These are phyloP conservation scores for Eilema sororculum DNA, from an alignment of 2,888 invertebrate genomes.

Conservation along the genomic window DNA sequence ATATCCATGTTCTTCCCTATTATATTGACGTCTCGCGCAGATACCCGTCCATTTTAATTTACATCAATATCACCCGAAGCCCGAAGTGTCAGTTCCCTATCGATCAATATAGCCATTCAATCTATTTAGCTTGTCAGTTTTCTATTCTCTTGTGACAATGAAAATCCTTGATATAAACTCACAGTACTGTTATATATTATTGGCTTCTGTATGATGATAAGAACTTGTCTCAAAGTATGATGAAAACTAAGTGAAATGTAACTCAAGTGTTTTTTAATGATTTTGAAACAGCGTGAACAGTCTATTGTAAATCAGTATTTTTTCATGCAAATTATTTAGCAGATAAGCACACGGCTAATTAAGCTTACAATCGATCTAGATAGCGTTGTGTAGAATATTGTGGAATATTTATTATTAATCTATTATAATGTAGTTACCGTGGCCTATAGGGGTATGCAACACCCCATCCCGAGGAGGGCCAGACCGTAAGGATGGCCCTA, in stretches of 20 bases:
- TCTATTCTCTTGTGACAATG: constrained; percentile 39
- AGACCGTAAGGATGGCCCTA: too few relatives aligned
- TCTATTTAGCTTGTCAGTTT: constrained; percentile 41
- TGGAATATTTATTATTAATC: too few relatives aligned
- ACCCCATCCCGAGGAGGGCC: too few relatives aligned
- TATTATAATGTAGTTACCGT: too few relatives aligned
- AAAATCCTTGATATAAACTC: constrained; percentile 25
- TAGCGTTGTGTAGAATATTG: too few relatives aligned
- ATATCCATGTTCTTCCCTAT: background rate
- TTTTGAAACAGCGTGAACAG: background rate
- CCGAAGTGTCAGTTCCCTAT: constrained; percentile 31
- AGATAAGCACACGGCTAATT: too few relatives aligned
- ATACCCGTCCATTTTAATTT: constrained; percentile 12
- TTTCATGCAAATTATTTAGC: too few relatives aligned
- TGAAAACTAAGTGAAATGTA: background rate
- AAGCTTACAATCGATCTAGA: too few relatives aligned
- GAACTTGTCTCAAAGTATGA: background rate
- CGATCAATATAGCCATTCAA: constrained; percentile 41
- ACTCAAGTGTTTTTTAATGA: background rate
- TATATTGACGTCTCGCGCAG: constrained; percentile 1
- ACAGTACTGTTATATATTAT: background rate
- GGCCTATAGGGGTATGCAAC: too few relatives aligned
- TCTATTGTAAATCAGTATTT: background rate
- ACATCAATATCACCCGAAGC: constrained; percentile 17
- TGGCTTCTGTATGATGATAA: background rate